These are phyloP conservation scores for Trididemnum clinides DNA, from an alignment of 23 tunicate species.

Conservation along the genomic window DNA sequence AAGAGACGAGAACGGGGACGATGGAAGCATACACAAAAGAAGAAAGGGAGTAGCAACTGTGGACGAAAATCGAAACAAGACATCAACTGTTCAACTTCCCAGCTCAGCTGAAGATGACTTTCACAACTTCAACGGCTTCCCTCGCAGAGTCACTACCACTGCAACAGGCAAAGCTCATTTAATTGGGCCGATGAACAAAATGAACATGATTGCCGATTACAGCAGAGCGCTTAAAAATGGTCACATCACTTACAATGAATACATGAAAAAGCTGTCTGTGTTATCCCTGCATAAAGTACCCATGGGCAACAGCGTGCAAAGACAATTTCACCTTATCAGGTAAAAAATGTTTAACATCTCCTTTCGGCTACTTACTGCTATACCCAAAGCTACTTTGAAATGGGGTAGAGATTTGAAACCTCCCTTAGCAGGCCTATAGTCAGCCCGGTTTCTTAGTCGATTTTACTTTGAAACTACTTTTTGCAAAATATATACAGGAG, in stretches of 20 bases:
- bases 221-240: conserved; percentile 70
- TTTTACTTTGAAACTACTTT: too few species aligned
- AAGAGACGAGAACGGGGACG: conserved; percentile 30
- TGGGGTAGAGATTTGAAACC: too few species aligned
- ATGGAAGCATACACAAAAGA: not conserved
- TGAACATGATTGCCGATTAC: conserved; percentile 91
- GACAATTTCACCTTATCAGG: conserved; percentile 83
- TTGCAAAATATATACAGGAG: too few species aligned
- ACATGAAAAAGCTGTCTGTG: conserved; percentile 72
- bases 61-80: not conserved
- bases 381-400: too few species aligned
- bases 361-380: too few species aligned
- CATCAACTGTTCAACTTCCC: conserved; percentile 59
- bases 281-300: conserved; percentile 75
- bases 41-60: conserved; percentile 16
- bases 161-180: conserved; percentile 80
- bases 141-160: conserved; percentile 56
- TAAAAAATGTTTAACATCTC: conserved; percentile 14
- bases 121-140: conserved; percentile 21
- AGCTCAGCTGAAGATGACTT: not conserved
- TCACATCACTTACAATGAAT: conserved; percentile 70
- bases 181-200: conserved; percentile 93
- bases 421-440: too few species aligned
- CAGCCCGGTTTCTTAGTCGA: too few species aligned
- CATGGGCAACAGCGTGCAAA: conserved; percentile 57